phyloP scores from a whole-genome alignment of 2,888 invertebrate species.

The Brenthis ino region DNA sequence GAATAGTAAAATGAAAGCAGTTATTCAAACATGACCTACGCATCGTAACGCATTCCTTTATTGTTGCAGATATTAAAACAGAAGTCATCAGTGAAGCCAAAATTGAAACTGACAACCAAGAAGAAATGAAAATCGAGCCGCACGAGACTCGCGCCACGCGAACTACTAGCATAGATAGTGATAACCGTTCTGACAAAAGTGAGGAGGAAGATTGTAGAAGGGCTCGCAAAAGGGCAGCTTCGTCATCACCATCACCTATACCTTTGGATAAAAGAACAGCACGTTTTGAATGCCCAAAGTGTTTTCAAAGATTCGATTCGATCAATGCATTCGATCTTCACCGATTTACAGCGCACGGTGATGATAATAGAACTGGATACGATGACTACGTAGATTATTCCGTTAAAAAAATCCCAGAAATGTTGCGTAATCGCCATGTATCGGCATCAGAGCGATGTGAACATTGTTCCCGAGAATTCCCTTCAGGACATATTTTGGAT shows the following conservation, averaged over 20 bases:
- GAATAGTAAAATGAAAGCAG: slow-evolving; percentile 77
- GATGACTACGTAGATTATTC: slow-evolving; percentile 92
- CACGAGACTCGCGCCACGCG: slow-evolving; percentile 62
- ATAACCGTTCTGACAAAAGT: slow-evolving; percentile 82
- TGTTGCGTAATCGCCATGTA: slow-evolving; percentile 86
- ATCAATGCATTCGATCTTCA: slow-evolving; percentile 88
- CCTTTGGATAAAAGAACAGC: slow-evolving; percentile 69
- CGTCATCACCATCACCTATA: slow-evolving; percentile 64
- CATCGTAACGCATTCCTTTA: slow-evolving; percentile 69
- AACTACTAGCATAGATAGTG: slow-evolving; percentile 79
- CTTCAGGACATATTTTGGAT: slow-evolving; percentile 85
- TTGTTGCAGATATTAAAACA: slow-evolving; percentile 81
- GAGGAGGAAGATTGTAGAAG: slow-evolving; percentile 69
- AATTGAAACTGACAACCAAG: slow-evolving; percentile 58
- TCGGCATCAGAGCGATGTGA: slow-evolving; percentile 84
- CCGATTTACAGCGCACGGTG: slow-evolving; percentile 83
- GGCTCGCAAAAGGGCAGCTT: slow-evolving; percentile 69
- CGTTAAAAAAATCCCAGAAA: slow-evolving; percentile 89
- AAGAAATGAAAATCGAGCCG: slow-evolving; percentile 62
- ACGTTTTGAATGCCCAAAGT: slow-evolving; percentile 86
- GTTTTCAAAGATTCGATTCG: slow-evolving; percentile 88
- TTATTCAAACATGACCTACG: slow-evolving; percentile 74
- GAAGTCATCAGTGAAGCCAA: slow-evolving; percentile 75
- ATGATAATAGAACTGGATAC: slow-evolving; percentile 84
- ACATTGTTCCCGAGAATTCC: slow-evolving; percentile 87